These are phyloP conservation scores for Notiomystis cincta DNA, from an alignment of 2,113 vertebrate genomes.

Conservation along the genomic window DNA sequence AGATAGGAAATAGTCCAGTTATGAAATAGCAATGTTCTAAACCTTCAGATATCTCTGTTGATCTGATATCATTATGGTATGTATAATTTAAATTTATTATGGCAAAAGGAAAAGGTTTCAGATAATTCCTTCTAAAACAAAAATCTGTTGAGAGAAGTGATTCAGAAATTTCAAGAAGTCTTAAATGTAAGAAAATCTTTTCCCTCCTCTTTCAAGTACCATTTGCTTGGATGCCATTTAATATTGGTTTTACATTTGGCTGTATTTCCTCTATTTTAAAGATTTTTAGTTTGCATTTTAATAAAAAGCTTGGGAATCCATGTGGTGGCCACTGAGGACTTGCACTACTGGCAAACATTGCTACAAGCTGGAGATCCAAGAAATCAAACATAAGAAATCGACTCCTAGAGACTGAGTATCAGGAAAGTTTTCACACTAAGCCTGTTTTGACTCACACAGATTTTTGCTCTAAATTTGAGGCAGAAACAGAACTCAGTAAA, in stretches of 20 bases:
- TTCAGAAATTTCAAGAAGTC: background rate
- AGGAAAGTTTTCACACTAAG: background rate
- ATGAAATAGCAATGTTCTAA: background rate
- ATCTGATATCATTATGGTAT: background rate
- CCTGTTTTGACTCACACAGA: background rate
- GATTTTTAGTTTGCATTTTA: background rate
- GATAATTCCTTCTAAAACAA: background rate
- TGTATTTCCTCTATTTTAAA: background rate
- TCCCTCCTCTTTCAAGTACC: background rate
- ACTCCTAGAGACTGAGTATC: background rate
- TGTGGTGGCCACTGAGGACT: background rate
- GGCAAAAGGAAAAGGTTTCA: background rate
- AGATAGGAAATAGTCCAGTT: background rate
- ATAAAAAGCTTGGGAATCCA: background rate
- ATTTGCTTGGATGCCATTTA: background rate
- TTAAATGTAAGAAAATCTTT: background rate
- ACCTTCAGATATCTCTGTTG: background rate
- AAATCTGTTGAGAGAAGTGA: background rate
- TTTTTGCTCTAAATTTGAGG: background rate
- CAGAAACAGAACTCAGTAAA: background rate
- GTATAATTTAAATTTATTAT: background rate
- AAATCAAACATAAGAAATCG: background rate
- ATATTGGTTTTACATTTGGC: background rate
- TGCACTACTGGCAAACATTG: background rate
- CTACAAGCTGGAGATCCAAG: background rate